Base-by-base conservation (phyloP, 2,888 invertebrate genomes). In the Gymnocheta viridis region DNA sequence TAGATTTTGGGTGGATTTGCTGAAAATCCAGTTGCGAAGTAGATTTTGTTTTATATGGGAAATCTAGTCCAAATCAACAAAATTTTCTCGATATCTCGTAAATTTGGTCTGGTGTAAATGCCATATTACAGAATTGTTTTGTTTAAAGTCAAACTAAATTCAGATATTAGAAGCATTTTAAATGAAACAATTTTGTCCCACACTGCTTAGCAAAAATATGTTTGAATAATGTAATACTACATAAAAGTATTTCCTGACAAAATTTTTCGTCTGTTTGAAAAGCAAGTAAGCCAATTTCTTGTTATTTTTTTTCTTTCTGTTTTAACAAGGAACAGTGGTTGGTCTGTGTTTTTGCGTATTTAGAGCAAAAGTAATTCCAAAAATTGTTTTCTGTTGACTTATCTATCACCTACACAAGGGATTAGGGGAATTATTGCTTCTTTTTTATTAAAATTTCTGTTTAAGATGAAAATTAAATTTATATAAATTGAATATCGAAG, bases 281-380 rank as follows among this genome's bases (percentile, higher is more conserved):
- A 60, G 27, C 60, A 69, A 69, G 69, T 51, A 69, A 51, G 35
- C 12, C 22, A 22, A 49, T n/a, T 60, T 47, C 12, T 19, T 62
- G 6, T 38, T 32, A 7, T 62, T 12, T 38, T 41, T 56, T 14
- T 44, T 29, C 9, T 17, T 60, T 5, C 17, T 44, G 14, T 35
- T 38, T 64, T 32, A 29, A 47, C 2, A 5, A n/a, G 4, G 44
- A 38, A 67, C 77, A 77, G 67, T 69, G 60, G 67, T 67, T 60
- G 35, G 17, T 19, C 2, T 27, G 38, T 38, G 3, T 19, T 67
- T 22, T 24, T 49, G n/a, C 22, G 24, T 27, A 51, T n/a, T 67
- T 35, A 12, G 35, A n/a, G 32, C 32, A 19, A 22, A 32, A 19
- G 41, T 56, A 70, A 58, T 47, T 32, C 58, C 47, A 32, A 22